Percentiles rank a stretch among this genome's conserved stretches.
phyloP scores from a whole-genome alignment of 2,888 invertebrate species.

The Dasysyrphus tricinctus region DNA sequence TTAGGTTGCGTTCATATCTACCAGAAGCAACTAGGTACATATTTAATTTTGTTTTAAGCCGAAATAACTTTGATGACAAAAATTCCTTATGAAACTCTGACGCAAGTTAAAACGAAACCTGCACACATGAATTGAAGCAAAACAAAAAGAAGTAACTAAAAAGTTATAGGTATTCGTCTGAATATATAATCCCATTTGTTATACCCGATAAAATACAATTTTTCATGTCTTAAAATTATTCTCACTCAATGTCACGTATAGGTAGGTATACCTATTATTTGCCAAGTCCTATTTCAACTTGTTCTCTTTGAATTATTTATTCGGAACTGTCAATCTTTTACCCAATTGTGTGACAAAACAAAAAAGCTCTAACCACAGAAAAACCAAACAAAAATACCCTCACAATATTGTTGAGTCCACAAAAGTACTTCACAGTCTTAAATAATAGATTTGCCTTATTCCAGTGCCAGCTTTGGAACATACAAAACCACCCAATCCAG shows the following conservation, averaged over 20 bases:
- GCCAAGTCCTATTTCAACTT: constrained; percentile 14
- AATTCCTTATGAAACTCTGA: too few relatives aligned
- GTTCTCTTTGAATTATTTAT: constrained; percentile 50
- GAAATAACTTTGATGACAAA: too few relatives aligned
- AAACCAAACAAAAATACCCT: not conserved
- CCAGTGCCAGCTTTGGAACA: not conserved
- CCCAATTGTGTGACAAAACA: constrained; percentile 37
- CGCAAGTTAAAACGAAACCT: too few relatives aligned
- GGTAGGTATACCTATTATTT: not conserved
- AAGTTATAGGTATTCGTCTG: not conserved
- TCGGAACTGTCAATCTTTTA: constrained; percentile 51
- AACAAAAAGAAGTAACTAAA: too few relatives aligned
- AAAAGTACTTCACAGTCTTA: constrained; percentile 42
- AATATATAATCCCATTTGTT: not conserved
- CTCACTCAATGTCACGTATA: constrained; percentile 35
- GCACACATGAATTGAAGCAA: too few relatives aligned
- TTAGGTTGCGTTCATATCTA: too few relatives aligned
- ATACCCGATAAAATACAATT: constrained; percentile 4
- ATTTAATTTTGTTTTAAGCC: too few relatives aligned
- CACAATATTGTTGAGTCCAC: constrained; percentile 31
- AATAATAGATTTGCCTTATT: constrained; percentile 47
- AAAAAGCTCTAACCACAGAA: not conserved
- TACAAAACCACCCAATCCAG: not conserved
- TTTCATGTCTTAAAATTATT: constrained; percentile 37
- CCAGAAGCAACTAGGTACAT: too few relatives aligned